A percentile compares a stretch with the other conserved stretches of the same genome.
phyloP scores from a whole-genome alignment of 1,140 invertebrate species.

The Thaumatotibia leucotreta region DNA sequence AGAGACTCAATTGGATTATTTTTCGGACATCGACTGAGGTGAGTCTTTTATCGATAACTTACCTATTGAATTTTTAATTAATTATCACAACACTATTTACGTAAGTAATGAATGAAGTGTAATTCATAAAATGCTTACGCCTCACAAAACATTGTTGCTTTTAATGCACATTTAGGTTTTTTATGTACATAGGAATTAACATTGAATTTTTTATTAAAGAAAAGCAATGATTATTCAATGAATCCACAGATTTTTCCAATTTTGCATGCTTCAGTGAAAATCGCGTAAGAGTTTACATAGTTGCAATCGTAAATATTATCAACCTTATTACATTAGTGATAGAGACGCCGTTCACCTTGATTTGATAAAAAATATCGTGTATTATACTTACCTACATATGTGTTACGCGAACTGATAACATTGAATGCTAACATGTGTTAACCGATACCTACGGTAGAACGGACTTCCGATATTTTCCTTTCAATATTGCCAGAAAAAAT shows the following conservation, averaged over 20 bases:
- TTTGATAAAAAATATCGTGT: not conserved
- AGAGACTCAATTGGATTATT: not conserved
- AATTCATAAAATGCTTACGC: too few relatives aligned
- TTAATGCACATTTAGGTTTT: too few relatives aligned
- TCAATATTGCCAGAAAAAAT: too few relatives aligned
- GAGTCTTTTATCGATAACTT: not conserved
- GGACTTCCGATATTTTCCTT: not conserved
- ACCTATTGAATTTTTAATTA: not conserved
- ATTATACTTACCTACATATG: not conserved
- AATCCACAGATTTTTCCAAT: not conserved
- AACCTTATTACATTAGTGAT: too few relatives aligned
- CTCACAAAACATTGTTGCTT: not conserved
- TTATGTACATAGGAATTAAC: too few relatives aligned
- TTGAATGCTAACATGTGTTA: not conserved
- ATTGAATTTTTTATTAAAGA: too few relatives aligned
- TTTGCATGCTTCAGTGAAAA: slow-evolving; percentile 8
- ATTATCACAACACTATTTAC: not conserved
- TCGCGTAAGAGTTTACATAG: not conserved
- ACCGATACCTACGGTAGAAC: not conserved
- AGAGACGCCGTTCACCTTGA: too few relatives aligned
- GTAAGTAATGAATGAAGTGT: not conserved
- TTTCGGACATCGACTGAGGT: slow-evolving; percentile 1
- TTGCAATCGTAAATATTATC: not conserved
- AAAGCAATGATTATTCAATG: not conserved
- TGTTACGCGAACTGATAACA: not conserved